Base-by-base conservation (phyloP, 2,113 vertebrate species). In the Eurypyga helias region DNA sequence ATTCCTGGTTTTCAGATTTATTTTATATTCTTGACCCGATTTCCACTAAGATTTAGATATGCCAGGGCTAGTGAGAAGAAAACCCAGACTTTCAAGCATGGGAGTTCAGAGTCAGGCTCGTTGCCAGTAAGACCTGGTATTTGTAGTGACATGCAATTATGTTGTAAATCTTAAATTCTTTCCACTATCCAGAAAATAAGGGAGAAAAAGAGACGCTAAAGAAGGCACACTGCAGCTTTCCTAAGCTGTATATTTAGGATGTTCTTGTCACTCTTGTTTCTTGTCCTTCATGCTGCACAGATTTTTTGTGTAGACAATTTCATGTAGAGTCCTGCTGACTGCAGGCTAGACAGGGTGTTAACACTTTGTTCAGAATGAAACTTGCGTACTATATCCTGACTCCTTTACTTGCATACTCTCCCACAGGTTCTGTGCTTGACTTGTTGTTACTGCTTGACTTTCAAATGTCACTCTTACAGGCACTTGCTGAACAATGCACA, bases 271-370 rank as follows among this genome's bases (percentile, higher is more conserved):
- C 13, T 73, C 17, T 36, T 66, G 12, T 34, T 77, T 71, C 51
- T 67, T 38, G 6, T 14, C 4, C 60, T 41, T 70, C 19, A 49
- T 3, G 4, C 12, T 20, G 1, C 2, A 7, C 1, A 5, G 21
- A 58, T 12, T 49, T 76, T 76, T 49, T 66, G 4, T 12, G 14
- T 14, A 31, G 49, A 51, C 7, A 83, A 33, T 86, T 29, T 43
- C 16, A 11, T 14, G n/a, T 10, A 4, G 2, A 64, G n/a, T 20
- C 57, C 15, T 8, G 4, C 2, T 70, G 33, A 31, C 21, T 57
- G 52, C 25, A 54, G 17, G 5, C 41, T 54, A 58, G 43, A 16
- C 7, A 24, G 23, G 16, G 4, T 7, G 2, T 21, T 34, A 51
- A 7, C 12, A 25, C 3, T n/a, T 52, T 48, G 7, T 61, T 58